Percentiles rank a stretch among this genome's conserved stretches.
Conservation (phyloP, 2,113 vertebrate species). For the Ascaphus truei region DNA sequence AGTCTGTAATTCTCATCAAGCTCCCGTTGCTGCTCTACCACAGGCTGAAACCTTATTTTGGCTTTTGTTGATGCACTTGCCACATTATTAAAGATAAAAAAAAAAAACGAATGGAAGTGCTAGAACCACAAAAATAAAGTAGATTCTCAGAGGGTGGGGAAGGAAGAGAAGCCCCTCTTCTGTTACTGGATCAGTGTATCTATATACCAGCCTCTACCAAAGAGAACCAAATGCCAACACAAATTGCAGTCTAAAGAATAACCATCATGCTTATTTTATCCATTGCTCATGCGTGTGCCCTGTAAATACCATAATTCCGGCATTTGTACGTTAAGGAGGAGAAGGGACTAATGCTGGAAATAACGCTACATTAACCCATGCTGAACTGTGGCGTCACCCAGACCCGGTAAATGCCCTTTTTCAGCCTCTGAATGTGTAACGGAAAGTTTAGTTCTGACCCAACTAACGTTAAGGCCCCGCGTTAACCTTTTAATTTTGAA, state of each 20-base stretch:
- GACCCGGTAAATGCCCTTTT: too few relatives aligned
- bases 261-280: neutral
- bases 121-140: too few relatives aligned
- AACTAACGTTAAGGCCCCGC: too few relatives aligned
- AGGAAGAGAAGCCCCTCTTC: neutral
- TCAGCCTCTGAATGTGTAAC: too few relatives aligned
- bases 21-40: neutral
- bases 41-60: neutral
- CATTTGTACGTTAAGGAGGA: too few relatives aligned
- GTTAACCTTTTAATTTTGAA: too few relatives aligned
- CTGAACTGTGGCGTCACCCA: too few relatives aligned
- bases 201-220: neutral
- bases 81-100: too few relatives aligned
- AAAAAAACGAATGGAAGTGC: neutral
- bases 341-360: too few relatives aligned
- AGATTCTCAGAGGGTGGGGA: neutral
- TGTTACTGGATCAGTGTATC: neutral
- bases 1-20: slow-evolving; percentile 24
- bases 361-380: too few relatives aligned
- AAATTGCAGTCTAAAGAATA: neutral
- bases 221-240: neutral
- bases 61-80: neutral
- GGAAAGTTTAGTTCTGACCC: too few relatives aligned
- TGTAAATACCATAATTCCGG: too few relatives aligned
- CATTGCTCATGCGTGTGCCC: neutral